phyloP scores from a whole-genome alignment of 2,888 invertebrate species.

The Antheraea yamamai region DNA sequence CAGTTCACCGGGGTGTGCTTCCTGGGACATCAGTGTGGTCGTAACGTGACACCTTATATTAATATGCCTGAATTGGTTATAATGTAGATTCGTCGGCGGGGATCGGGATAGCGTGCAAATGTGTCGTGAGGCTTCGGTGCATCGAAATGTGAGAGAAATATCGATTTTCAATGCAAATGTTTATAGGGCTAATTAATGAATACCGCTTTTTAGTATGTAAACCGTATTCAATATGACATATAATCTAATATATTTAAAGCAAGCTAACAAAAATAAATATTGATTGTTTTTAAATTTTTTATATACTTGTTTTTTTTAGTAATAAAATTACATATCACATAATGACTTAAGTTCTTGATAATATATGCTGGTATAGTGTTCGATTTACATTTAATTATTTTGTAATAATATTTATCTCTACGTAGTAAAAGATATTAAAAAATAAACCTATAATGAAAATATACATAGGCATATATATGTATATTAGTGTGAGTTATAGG shows the following conservation, averaged over 20 bases:
- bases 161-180: conserved; percentile 58
- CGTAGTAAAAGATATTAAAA: background rate
- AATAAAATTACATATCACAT: background rate
- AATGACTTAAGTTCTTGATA: background rate
- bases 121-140: conserved; percentile 73
- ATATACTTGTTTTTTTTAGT: too few species aligned
- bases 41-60: conserved; percentile 76
- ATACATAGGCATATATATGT: background rate
- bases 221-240: background rate
- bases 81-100: conserved; percentile 73
- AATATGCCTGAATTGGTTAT: conserved; percentile 80
- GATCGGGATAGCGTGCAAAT: conserved; percentile 76
- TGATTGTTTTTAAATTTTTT: background rate
- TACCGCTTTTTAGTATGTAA: background rate
- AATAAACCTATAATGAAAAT: background rate
- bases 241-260: background rate
- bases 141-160: conserved; percentile 67
- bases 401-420: too few species aligned
- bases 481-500: background rate
- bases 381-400: background rate
- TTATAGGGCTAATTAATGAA: background rate
- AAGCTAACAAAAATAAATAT: background rate
- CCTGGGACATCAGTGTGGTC: conserved; percentile 80
- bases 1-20: conserved; percentile 76
- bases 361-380: too few species aligned